Evolutionary conservation across 2,797 vertebrate genomes (phyloP), one percentile per base, ranked within the genome.

Genomic region (Xiphophorus birchmanni): DNA sequence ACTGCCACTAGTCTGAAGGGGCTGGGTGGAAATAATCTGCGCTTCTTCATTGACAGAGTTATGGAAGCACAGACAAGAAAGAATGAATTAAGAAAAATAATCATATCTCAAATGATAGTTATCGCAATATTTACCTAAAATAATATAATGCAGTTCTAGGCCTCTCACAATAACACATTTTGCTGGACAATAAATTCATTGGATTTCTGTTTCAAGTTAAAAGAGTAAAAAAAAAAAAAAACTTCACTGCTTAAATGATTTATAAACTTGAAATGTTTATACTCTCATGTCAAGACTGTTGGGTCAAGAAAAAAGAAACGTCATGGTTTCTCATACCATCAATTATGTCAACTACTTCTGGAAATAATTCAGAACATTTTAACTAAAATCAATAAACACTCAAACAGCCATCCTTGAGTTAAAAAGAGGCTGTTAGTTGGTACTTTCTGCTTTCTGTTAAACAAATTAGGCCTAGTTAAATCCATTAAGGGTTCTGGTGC

Each of bases 401-500:
- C 65, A 69, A 42, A 21, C 8, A 11, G 18, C 17, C 17, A 10
- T 65, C 17, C 60, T 37, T 26, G 35, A n/a, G 26, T 13, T 71
- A 37, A 42, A 69, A 69, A 69, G 21, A 6, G 65, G 37, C 42
- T 71, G 40, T 18, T 44, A 12, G 40, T 44, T 71, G 67, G 40
- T 60, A 47, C 54, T 60, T 44, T 13, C 40, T 21, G 67, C 56
- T 76, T 47, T 60, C 75, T 35, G 56, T 23, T 23, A 44, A 63
- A 74, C 52, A 52, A 42, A 75, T 75, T 85, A 69, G 75, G 85
- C 77, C 45, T 75, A 69, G 73, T 79, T 91, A 80, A 90, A 91
- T 89, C 88, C 77, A 89, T 88, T 90, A 88, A 80, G 78, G 78
- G 63, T 63, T 60, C 67, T 26, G 35, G 77, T 85, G 82, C 44